phyloP scores from a whole-genome alignment of 2,113 vertebrate genomes.

The Neomonachus schauinslandi region DNA sequence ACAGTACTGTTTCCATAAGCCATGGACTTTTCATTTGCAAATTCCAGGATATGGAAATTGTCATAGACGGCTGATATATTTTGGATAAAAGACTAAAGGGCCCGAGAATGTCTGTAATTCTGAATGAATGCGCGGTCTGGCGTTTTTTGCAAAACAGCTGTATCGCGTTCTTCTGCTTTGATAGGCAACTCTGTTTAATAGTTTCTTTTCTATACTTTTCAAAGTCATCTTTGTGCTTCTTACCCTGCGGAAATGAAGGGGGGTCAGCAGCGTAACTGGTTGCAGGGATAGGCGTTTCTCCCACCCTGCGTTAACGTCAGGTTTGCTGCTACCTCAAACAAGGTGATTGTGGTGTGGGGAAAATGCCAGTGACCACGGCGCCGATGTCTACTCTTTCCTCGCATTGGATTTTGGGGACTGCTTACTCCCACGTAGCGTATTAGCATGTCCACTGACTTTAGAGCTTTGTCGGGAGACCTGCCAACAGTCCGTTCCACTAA shows the following conservation, averaged over 20 bases:
- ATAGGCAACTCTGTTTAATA: background rate
- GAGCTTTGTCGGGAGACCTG: background rate
- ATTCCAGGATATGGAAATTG: background rate
- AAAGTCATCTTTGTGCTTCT: background rate
- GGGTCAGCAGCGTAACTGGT: too few relatives aligned
- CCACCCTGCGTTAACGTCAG: too few relatives aligned
- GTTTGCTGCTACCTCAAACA: rapidly evolving
- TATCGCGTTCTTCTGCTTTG: background rate
- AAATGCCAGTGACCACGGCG: rapidly evolving
- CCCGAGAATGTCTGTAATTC: rapidly evolving
- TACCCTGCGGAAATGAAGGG: rapidly evolving
- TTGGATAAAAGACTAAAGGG: background rate
- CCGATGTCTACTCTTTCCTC: too few relatives aligned
- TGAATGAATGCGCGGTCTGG: background rate
- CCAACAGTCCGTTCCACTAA: too few relatives aligned
- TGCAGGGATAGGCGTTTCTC: background rate
- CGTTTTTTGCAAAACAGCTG: rapidly evolving
- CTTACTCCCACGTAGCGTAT: rapidly evolving
- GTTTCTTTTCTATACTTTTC: background rate
- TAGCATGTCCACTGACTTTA: background rate
- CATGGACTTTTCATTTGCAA: background rate
- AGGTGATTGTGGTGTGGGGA: too few relatives aligned
- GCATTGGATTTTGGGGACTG: background rate
- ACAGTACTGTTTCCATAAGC: rapidly evolving
- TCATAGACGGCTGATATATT: background rate